Evolutionary conservation across 2,888 invertebrate genomes (phyloP), one percentile per base, ranked within the genome.

Genomic region (Pseudoips prasinana): DNA sequence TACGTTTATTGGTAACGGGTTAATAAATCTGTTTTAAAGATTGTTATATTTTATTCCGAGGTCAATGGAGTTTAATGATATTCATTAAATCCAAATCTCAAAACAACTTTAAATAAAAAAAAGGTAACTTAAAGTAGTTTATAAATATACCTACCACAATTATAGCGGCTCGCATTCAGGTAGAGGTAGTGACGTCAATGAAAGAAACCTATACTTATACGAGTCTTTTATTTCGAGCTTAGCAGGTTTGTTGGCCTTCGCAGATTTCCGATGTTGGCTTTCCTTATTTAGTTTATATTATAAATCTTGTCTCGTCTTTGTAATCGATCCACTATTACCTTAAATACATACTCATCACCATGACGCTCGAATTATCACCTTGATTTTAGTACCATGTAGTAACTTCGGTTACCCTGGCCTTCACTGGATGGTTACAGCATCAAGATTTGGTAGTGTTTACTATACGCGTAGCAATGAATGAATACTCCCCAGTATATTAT

Each of bases 191-290:
- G 48, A 54, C 49, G 38, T 44, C 46, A 53, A 22, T 41, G 33
- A 24, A 27, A 33, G 36, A 42, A 25, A 27, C 14, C 33, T 34
- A 33, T 28, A 35, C 28, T 48, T 43, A 46, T 39, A 46, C 39
- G 37, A 39, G 18, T 28, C 33, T 43, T 33, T 39, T 45, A 45
- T 48, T 43, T 51, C 53, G 41, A 50, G 32, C 43, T 56, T 38
- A 56, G 48, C 34, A 56, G 26, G 51, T 58, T 56, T 49, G 40
- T 53, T 55, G 58, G 59, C 64, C 62, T 66, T 68, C 64, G 33
- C 10, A 46, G 39, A 58, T 64, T 63, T 65, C 54, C 58, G 51
- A 66, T 59, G 46, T 60, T 56, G 64, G 50, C 61, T 64, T 64
- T 66, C 60, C 65, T 65, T 61, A 50, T 65, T 62, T 58, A 59